These are phyloP conservation scores for Carpatolechia fugitivella DNA, from an alignment of 2,888 invertebrate genomes.

Conservation along the genomic window DNA sequence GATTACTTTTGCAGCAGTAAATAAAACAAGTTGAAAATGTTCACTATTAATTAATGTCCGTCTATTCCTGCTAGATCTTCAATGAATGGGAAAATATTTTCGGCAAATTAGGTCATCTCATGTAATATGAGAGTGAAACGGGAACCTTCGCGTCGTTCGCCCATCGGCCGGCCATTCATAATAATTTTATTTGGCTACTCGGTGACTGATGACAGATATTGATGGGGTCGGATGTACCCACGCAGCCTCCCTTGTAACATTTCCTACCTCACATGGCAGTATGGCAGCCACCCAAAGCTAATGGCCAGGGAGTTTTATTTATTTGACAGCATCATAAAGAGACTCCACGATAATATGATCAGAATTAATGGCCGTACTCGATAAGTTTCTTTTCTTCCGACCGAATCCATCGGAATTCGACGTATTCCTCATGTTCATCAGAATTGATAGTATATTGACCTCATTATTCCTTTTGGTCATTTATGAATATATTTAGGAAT, in stretches of 20 bases:
- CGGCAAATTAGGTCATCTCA: conserved; percentile 57
- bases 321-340: conserved; percentile 63
- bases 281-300: conserved; percentile 36
- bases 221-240: conserved; percentile 56
- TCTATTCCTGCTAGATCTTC: conserved; percentile 15
- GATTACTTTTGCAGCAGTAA: no score
- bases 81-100: conserved; percentile 39
- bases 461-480: background rate
- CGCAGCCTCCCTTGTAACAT: conserved; percentile 52
- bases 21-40: background rate
- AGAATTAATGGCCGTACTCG: conserved; percentile 52
- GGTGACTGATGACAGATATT: conserved; percentile 71
- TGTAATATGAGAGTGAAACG: conserved; percentile 55
- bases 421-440: background rate
- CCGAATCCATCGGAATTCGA: conserved; percentile 23
- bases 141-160: conserved; percentile 48
- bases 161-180: conserved; percentile 55
- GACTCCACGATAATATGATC: conserved; percentile 53
- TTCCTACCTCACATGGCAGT: conserved; percentile 42
- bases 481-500: background rate
- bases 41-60: conserved; percentile 5
- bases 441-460: background rate
- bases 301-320: conserved; percentile 63
- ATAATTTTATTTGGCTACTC: conserved; percentile 70
- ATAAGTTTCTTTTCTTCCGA: conserved; percentile 41